phyloP scores from a whole-genome alignment of 2,113 vertebrate genomes.

The Pao palembangensis region DNA sequence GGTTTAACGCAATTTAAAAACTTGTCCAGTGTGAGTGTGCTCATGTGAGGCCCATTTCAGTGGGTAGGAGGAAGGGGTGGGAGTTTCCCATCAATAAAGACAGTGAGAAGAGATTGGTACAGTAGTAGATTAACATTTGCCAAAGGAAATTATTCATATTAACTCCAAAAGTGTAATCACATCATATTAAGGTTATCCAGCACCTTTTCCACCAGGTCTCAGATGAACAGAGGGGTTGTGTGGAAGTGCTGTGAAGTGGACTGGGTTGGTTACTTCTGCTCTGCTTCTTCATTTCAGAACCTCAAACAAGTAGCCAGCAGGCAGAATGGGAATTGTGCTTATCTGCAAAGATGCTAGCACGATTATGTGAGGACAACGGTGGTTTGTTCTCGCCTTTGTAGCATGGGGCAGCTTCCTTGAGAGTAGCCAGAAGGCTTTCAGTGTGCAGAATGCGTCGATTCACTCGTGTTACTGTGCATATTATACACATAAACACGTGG shows the following conservation, averaged over 20 bases:
- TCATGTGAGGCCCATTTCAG: conserved; percentile 69
- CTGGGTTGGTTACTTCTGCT: conserved; percentile 62
- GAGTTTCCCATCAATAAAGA: conserved; percentile 45
- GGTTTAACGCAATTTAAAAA: conserved; percentile 64
- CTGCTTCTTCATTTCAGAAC: conserved; percentile 70
- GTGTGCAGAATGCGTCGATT: conserved; percentile 5
- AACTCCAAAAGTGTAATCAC: conserved; percentile 7
- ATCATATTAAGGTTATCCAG: conserved; percentile 8
- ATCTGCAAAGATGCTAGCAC: conserved; percentile 58
- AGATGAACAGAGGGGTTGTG: conserved; percentile 23
- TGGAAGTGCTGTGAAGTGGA: conserved; percentile 34
- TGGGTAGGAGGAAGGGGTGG: conserved; percentile 34
- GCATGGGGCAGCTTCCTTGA: conserved; percentile 38
- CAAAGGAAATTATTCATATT: neutral
- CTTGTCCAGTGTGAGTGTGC: conserved; percentile 60
- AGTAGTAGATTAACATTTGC: conserved; percentile 1
- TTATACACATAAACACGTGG: conserved; percentile 38
- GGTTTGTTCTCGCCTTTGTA: conserved; percentile 62
- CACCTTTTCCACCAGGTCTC: conserved; percentile 4
- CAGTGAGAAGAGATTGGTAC: conserved; percentile 13
- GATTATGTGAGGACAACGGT: conserved; percentile 66
- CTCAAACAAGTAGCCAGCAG: conserved; percentile 47
- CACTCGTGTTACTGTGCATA: conserved; percentile 22
- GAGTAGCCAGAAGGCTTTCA: conserved; percentile 46
- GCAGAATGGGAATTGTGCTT: conserved; percentile 46